Base-by-base conservation (phyloP, 2,888 invertebrate species). In the Ophioninae sp. region DNA sequence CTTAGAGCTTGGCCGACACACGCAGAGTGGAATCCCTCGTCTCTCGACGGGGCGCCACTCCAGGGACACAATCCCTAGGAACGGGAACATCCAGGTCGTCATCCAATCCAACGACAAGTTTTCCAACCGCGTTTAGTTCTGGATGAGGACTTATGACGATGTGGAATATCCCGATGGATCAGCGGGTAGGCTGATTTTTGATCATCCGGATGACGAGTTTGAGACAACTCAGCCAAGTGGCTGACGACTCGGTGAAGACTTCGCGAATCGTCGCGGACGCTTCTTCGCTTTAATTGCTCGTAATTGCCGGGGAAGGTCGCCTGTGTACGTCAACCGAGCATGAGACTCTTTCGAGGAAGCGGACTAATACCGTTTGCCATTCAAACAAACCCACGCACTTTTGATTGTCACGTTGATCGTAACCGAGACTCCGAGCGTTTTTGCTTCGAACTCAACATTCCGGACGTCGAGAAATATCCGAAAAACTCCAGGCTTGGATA, bases 261-360 rank as follows among this genome's bases (percentile, higher is more conserved):
- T 30, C 6, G 51, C 51, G 51, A 17, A 51, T 51, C 17, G 51
- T 51, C 72, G 88, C 86, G 86, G 87, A 88, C 37, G 58, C 51
- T 89, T 88, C 86, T 87, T 51, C 51, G 51, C 90, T 91, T 91
- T 92, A 92, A 92, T 92, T 92, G 91, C 87, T 83, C 82, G 87
- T 91, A 92, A 92, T 92, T 92, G 92, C 88, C 87, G 86, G 89
- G 51, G 92, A 92, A 92, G 92, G 92, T 91, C 91, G 91, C 13
- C 89, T 39, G 71, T 79, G 80, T 69, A 58, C 71, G 81, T 73
- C 64, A 63, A 77, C 41, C 51, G 51, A 17, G 51, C 17, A 51
- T 51, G 51, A 51, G 51, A 51, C 10, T 30, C 30, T 51, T 13
- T 51, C 51, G 51, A 13, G 51, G 51, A 13, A 51, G 51, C 51